phyloP scores from a whole-genome alignment of 2,888 invertebrate genomes.

The Vesta saturnalis region DNA sequence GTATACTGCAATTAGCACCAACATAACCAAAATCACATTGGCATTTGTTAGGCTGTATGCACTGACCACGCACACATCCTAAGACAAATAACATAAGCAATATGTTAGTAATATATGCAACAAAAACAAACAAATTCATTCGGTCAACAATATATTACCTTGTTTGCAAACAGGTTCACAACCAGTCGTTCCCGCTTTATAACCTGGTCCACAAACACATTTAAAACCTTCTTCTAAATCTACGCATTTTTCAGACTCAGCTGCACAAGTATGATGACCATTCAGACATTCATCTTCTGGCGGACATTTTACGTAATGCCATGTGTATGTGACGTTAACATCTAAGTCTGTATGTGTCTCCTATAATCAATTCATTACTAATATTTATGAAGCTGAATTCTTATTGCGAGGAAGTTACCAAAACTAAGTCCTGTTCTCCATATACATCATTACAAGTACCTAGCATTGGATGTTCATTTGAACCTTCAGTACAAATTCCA shows the following conservation, averaged over 20 bases:
- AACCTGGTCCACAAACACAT: slow-evolving; percentile 84
- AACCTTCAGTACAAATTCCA: slow-evolving; percentile 91
- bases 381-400: background rate
- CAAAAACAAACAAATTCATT: slow-evolving; percentile 8
- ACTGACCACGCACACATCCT: slow-evolving; percentile 85
- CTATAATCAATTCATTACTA: slow-evolving; percentile 15
- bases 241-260: slow-evolving; percentile 86
- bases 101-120: slow-evolving; percentile 22
- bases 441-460: slow-evolving; percentile 65
- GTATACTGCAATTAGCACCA: slow-evolving; percentile 91
- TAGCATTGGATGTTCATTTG: slow-evolving; percentile 74
- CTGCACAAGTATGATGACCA: slow-evolving; percentile 89
- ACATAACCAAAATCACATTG: slow-evolving; percentile 95
- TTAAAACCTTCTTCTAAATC: slow-evolving; percentile 84
- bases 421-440: slow-evolving; percentile 33
- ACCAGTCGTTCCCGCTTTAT: slow-evolving; percentile 67
- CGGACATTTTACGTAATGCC: slow-evolving; percentile 92
- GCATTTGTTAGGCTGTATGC: slow-evolving; percentile 85
- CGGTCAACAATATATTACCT: slow-evolving; percentile 56
- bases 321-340: slow-evolving; percentile 71
- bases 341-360: slow-evolving; percentile 52
- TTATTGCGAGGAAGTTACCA: too few relatives aligned
- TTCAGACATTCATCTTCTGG: slow-evolving; percentile 94
- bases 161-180: slow-evolving; percentile 85
- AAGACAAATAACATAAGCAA: slow-evolving; percentile 34